A percentile compares a stretch with the other conserved stretches of the same genome.
Evolutionary conservation across 2,113 vertebrate species (phyloP).

Genomic region (Rhinogobius similis): DNA sequence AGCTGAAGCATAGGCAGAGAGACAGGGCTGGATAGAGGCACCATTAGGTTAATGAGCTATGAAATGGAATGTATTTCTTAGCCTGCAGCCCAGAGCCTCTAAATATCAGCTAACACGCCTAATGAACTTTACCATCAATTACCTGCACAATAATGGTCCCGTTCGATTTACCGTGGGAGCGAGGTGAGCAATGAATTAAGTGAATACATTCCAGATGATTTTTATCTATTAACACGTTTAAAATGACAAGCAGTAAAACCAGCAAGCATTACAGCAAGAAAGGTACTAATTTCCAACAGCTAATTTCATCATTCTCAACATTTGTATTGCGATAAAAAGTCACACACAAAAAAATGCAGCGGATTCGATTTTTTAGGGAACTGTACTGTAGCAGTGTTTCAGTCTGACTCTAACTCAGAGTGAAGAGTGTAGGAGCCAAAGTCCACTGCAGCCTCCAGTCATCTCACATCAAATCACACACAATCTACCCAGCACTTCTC

Average conservation of each 20-base stretch:
- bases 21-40: conserved; percentile 20
- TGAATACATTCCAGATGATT: background rate
- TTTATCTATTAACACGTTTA: background rate
- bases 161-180: conserved; percentile 17
- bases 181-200: background rate
- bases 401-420: conserved; percentile 58
- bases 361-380: too few species aligned
- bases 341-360: too few species aligned
- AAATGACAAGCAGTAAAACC: background rate
- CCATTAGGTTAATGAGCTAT: conserved; percentile 70
- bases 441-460: conserved; percentile 41
- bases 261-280: background rate
- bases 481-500: conserved; percentile 17
- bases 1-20: conserved; percentile 21
- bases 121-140: conserved; percentile 71
- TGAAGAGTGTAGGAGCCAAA: conserved; percentile 44
- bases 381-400: too few species aligned
- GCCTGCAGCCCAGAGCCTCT: conserved; percentile 50
- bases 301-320: too few species aligned
- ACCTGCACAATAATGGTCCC: conserved; percentile 35
- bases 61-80: conserved; percentile 71
- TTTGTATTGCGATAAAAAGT: too few species aligned
- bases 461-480: conserved; percentile 46
- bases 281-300: background rate
- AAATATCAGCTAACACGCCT: conserved; percentile 63